A percentile compares a stretch with the other conserved stretches of the same genome.
Conservation (phyloP, 1,140 invertebrate genomes). For the Plutomurus gul region DNA sequence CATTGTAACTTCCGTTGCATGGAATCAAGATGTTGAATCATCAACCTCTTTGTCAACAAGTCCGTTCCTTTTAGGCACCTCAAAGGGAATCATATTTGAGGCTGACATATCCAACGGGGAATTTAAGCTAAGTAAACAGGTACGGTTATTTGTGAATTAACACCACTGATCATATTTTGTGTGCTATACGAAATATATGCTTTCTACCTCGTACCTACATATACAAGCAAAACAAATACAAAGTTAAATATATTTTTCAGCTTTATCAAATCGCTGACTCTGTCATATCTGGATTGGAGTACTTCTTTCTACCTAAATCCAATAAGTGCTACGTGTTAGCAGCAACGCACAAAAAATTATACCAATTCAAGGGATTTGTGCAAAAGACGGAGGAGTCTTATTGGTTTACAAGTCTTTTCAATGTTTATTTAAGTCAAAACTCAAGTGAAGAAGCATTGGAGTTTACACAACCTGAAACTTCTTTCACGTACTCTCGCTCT, state of each 20-base stretch:
- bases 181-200: neutral
- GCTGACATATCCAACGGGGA: constrained; percentile 80
- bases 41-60: constrained; percentile 66
- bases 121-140: constrained; percentile 85
- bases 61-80: constrained; percentile 85
- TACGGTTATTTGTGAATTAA: constrained; percentile 57
- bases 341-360: constrained; percentile 76
- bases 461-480: constrained; percentile 25
- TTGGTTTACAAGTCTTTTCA: constrained; percentile 58
- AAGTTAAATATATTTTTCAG: constrained; percentile 58
- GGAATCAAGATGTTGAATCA: constrained; percentile 67
- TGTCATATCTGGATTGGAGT: constrained; percentile 84
- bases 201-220: neutral
- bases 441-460: constrained; percentile 37
- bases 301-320: constrained; percentile 69
- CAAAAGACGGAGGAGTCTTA: constrained; percentile 75
- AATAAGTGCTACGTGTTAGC: constrained; percentile 79
- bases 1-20: constrained; percentile 87
- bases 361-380: constrained; percentile 81
- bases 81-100: constrained; percentile 88
- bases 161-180: neutral
- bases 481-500: neutral
- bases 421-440: constrained; percentile 41
- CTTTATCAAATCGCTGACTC: constrained; percentile 84
- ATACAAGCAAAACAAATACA: constrained; percentile 17